Evolutionary conservation across 2,888 invertebrate genomes (phyloP).

Genomic region (Hypselothyrea guttata): DNA sequence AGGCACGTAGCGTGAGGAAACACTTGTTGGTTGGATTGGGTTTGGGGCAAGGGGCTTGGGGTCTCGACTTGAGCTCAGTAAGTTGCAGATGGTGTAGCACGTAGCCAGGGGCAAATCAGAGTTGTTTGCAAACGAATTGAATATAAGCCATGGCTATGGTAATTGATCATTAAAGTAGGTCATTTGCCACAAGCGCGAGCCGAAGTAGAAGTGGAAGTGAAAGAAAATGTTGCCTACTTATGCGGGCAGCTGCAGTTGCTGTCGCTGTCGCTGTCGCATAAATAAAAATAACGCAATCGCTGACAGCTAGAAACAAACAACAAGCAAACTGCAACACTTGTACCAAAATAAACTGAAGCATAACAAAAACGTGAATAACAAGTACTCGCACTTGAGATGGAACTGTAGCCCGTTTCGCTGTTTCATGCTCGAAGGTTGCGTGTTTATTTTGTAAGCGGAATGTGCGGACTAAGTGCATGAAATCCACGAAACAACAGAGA

Average conservation of each 20-base stretch:
- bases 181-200: neutral
- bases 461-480: conserved; percentile 65
- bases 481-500: conserved; percentile 39
- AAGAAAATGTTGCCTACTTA: conserved; percentile 42
- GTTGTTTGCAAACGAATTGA: conserved; percentile 61
- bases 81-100: conserved; percentile 42
- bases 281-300: conserved; percentile 43
- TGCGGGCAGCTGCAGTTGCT: conserved; percentile 21
- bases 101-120: conserved; percentile 56
- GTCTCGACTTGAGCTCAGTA: conserved; percentile 7
- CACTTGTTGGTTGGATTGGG: conserved; percentile 62
- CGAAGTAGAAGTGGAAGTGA: conserved; percentile 20
- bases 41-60: too few relatives aligned
- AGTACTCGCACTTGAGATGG: conserved; percentile 12
- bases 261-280: conserved; percentile 1
- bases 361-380: conserved; percentile 11
- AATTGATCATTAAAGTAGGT: conserved; percentile 24
- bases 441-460: conserved; percentile 42
- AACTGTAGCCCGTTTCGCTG: conserved; percentile 24
- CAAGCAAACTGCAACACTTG: conserved; percentile 34
- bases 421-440: conserved; percentile 37
- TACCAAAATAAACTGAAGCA: conserved; percentile 33
- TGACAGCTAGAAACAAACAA: conserved; percentile 23
- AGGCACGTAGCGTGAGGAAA: conserved; percentile 62
- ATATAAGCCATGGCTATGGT: conserved; percentile 40